These are phyloP conservation scores for Myotis davidii DNA, from an alignment of 2,113 vertebrate genomes.

Conservation along the genomic window DNA sequence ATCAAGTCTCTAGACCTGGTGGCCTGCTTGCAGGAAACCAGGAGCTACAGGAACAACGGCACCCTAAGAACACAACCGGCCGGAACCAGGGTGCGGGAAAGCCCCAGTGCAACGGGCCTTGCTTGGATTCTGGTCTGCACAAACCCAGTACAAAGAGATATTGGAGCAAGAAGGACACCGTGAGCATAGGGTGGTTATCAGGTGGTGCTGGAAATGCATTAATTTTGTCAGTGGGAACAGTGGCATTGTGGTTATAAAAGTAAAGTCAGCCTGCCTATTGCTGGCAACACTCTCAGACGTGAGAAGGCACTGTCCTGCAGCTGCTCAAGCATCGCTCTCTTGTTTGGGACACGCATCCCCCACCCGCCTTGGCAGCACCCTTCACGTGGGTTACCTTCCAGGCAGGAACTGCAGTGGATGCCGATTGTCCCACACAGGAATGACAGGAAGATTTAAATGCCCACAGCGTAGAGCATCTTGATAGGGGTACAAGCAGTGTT, in stretches of 20 bases:
- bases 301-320: constrained; percentile 77
- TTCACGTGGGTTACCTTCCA: constrained; percentile 74
- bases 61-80: background rate
- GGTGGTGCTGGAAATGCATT: background rate
- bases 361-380: too few relatives aligned
- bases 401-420: constrained; percentile 68
- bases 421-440: constrained; percentile 69
- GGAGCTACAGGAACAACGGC: background rate
- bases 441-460: constrained; percentile 67
- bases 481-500: background rate
- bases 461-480: background rate
- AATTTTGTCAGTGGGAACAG: background rate
- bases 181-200: background rate
- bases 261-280: background rate
- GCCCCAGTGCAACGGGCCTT: background rate
- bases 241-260: background rate
- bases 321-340: constrained; percentile 75
- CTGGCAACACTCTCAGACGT: constrained; percentile 73
- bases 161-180: background rate
- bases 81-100: constrained; percentile 6
- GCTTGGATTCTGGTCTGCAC: background rate
- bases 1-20: background rate
- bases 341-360: background rate
- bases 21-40: background rate
- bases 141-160: background rate